Percentiles rank a stretch among this genome's conserved stretches.
These are phyloP conservation scores for Zeus faber DNA, from an alignment of 2,113 vertebrate genomes.

Conservation along the genomic window DNA sequence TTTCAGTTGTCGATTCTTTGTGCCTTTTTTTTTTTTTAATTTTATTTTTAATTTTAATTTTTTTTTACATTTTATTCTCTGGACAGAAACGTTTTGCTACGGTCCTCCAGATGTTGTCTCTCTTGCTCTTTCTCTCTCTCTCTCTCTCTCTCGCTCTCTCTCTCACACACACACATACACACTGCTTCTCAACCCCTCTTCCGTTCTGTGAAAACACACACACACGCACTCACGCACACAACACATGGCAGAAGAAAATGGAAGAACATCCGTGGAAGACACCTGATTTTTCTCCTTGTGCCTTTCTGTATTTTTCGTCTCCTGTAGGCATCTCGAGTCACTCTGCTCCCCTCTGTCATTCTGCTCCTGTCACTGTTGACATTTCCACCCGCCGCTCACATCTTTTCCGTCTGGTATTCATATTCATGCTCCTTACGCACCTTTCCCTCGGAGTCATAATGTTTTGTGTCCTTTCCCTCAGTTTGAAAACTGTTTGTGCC, in stretches of 20 bases:
- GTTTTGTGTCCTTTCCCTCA: conserved; percentile 38
- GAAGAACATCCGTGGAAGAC: conserved; percentile 33
- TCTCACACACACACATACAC: no score
- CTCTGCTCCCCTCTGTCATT: conserved; percentile 21
- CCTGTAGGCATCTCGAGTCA: no score
- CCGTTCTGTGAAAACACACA: no score
- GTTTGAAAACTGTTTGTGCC: conserved; percentile 71
- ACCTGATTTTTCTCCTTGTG: conserved; percentile 67
- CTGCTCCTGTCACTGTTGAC: conserved; percentile 27
- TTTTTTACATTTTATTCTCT: conserved; percentile 11
- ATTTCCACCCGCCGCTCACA: background rate
- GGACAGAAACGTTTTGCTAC: no score
- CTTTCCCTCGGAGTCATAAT: background rate
- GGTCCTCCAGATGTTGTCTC: no score
- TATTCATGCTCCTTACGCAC: conserved; percentile 30
- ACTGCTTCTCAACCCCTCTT: no score
- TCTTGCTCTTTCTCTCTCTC: no score
- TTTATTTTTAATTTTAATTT: background rate
- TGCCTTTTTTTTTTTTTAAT: conserved; percentile 53
- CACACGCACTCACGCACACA: no score
- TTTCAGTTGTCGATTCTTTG: conserved; percentile 56
- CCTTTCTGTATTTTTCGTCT: conserved; percentile 68
- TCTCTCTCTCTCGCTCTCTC: no score
- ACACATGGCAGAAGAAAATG: conserved; percentile 34
- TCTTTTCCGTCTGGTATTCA: conserved; percentile 29